phyloP scores from a whole-genome alignment of 2,888 invertebrate species.

The Platynereis dumerilii region DNA sequence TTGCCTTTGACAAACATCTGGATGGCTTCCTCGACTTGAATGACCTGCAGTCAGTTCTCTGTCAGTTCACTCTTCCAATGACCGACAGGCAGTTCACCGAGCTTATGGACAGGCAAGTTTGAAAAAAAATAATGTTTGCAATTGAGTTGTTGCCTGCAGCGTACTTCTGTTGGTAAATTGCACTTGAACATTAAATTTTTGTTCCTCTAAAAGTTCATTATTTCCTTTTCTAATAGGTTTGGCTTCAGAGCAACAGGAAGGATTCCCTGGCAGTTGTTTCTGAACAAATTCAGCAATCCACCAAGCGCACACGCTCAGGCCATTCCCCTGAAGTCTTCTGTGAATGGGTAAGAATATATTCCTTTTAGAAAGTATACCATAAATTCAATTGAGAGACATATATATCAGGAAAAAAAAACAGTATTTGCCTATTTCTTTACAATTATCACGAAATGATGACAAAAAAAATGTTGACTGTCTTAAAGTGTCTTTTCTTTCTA shows the following conservation, averaged over 20 bases:
- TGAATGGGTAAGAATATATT: no score
- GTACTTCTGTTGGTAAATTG: no score
- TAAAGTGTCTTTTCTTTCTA: no score
- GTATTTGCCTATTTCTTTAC: no score
- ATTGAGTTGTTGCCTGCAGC: no score
- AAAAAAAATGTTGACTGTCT: no score
- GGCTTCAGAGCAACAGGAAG: constrained; percentile 52
- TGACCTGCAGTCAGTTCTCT: constrained; percentile 53
- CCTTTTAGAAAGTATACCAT: no score
- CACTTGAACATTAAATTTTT: neutral
- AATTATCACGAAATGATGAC: no score
- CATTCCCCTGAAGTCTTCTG: constrained; percentile 52
- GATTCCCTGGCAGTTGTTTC: constrained; percentile 58
- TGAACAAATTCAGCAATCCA: constrained; percentile 59
- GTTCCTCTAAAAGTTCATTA: neutral
- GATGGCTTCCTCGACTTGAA: constrained; percentile 56
- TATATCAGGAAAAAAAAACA: no score
- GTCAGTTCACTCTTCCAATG: constrained; percentile 58
- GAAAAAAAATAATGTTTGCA: no score
- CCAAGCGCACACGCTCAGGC: constrained; percentile 57
- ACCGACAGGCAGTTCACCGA: constrained; percentile 56
- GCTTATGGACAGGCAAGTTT: constrained; percentile 56
- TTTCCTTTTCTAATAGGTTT: constrained; percentile 40
- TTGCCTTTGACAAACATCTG: constrained; percentile 53
- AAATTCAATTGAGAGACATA: no score